These are phyloP conservation scores for Paratrypauchen microcephalus DNA, from an alignment of 2,797 vertebrate genomes.

Conservation along the genomic window DNA sequence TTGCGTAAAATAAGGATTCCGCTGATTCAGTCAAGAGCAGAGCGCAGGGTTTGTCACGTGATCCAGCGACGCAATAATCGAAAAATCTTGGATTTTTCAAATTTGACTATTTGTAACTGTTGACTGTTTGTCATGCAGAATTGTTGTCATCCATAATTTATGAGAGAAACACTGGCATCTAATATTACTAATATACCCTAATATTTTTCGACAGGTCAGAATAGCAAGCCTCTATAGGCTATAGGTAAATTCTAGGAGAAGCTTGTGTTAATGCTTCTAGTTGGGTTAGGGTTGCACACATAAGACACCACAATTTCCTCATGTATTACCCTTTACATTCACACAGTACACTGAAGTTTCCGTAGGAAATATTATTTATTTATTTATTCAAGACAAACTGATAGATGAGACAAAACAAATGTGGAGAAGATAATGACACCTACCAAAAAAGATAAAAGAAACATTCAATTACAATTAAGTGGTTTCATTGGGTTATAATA, in stretches of 20 bases:
- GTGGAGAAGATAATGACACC: constrained; percentile 20
- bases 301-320: not conserved
- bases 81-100: not conserved
- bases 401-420: constrained; percentile 18
- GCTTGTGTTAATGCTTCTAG: not conserved
- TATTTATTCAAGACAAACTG: constrained; percentile 20
- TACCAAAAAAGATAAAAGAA: constrained; percentile 27
- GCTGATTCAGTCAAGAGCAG: not conserved
- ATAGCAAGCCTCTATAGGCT: not conserved
- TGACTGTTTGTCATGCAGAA: no score
- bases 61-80: not conserved
- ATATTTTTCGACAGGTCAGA: not conserved
- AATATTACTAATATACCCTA: not conserved
- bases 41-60: not conserved
- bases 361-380: constrained; percentile 30
- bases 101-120: not conserved
- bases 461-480: constrained; percentile 42
- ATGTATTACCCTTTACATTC: not conserved
- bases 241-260: no score
- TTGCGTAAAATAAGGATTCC: no score
- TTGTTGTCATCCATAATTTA: no score
- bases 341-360: not conserved
- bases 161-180: no score
- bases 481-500: constrained; percentile 61
- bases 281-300: not conserved